Evolutionary conservation across 2,113 vertebrate genomes (phyloP).

Genomic region (Terrapene triunguis): DNA sequence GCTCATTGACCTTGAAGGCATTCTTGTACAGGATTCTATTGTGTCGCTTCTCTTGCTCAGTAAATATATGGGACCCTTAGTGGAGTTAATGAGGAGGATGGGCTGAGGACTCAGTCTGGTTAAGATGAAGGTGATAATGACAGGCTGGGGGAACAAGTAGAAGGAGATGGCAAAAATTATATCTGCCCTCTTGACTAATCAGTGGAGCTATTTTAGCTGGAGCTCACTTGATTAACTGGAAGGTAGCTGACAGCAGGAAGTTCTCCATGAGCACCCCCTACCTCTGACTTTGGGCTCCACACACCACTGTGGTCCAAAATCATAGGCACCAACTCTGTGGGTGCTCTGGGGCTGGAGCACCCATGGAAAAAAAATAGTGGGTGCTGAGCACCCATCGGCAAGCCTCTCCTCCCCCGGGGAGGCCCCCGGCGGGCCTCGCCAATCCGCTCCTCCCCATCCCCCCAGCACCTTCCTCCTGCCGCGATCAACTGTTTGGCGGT

Average conservation of each 20-base stretch:
- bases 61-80: not conserved
- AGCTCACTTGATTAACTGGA: not conserved
- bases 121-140: not conserved
- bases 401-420: too few species aligned
- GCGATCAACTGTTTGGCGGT: too few species aligned
- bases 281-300: not conserved
- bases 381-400: too few species aligned
- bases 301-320: fast-evolving
- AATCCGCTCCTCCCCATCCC: too few species aligned
- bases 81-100: not conserved
- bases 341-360: too few species aligned
- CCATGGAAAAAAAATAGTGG: too few species aligned
- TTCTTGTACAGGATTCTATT: not conserved
- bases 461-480: too few species aligned
- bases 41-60: not conserved
- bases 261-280: fast-evolving
- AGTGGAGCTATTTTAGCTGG: not conserved
- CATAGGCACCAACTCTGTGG: too few species aligned
- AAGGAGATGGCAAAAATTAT: not conserved
- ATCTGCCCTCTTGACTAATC: not conserved
- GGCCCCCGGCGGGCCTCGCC: too few species aligned
- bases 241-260: not conserved
- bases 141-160: not conserved
- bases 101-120: not conserved
- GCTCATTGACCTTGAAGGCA: not conserved